Evolutionary conservation across 2,113 vertebrate species (phyloP), one percentile per base, ranked within the genome.

Genomic region (Oxyura jamaicensis): DNA sequence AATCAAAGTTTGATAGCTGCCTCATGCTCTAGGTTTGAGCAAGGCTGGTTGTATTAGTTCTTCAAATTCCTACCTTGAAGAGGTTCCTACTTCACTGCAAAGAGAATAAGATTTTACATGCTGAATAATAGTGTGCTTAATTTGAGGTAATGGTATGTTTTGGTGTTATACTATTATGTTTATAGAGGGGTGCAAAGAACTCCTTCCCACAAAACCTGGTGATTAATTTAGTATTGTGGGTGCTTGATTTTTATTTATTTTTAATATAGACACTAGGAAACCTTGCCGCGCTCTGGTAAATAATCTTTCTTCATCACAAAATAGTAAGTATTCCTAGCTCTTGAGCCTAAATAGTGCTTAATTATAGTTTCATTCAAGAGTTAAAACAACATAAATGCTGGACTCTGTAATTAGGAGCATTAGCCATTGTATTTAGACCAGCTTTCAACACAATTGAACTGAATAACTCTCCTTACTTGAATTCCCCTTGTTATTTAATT

Each of bases 291-390:
- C 77, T 84, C 16, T 50, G 83, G 88, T 91, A 95, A 89, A 88
- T 74, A 55, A 14, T 56, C 18, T 71, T 86, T 65, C 60, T 72
- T 68, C 50, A 28, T 85, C 67, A 77, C 25, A 44, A 16, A 75
- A 77, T 2, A 13, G 8, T 28, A 72, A 67, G 19, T 59, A 65
- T 58, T 88, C 5, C 13, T 66, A 69, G 22, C 12, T 86, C 65
- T 76, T 86, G 33, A 86, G 29, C 19, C n/a, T 58, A 7, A 31
- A 71, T 28, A 33, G 29, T 78, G 50, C 68, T 95, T 86, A 94
- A 66, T 96, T 71, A 81, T 39, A 65, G 13, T 74, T 96, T 95
- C 65, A 84, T 69, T 83, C 79, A 91, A 91, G 87, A 96, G 93
- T 84, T 96, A 90, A 94, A 96, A 79, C 46, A 74, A 87, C 94